Percentiles rank a stretch among this genome's conserved stretches.
phyloP scores from a whole-genome alignment of 1,140 invertebrate species.

The Asbolus verrucosus region DNA sequence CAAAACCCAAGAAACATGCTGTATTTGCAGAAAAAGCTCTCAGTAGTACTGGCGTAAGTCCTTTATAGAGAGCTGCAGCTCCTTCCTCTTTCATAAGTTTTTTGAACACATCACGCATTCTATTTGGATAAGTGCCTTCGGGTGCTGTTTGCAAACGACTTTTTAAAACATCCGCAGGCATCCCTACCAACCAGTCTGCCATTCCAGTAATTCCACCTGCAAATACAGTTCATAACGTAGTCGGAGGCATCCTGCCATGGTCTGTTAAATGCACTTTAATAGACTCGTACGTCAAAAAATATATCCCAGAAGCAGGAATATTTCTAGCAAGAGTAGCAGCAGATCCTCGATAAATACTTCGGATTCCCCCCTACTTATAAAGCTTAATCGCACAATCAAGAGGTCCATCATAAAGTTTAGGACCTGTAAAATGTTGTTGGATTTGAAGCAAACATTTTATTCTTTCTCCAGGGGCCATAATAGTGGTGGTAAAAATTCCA shows the following conservation, averaged over 20 bases:
- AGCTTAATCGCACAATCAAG: slow-evolving; percentile 92
- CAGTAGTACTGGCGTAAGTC: slow-evolving; percentile 85
- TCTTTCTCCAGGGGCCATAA: slow-evolving; percentile 98
- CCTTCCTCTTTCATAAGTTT: slow-evolving; percentile 85
- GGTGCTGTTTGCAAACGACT: slow-evolving; percentile 94
- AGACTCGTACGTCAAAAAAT: slow-evolving; percentile 96
- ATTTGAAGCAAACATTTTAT: slow-evolving; percentile 98
- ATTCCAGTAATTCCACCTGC: slow-evolving; percentile 96
- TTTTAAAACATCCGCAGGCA: slow-evolving; percentile 97
- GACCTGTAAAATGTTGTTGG: slow-evolving; percentile 77
- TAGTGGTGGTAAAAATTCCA: slow-evolving; percentile 92
- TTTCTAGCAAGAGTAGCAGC: slow-evolving; percentile 92
- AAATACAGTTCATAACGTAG: slow-evolving; percentile 74
- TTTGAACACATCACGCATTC: slow-evolving; percentile 83
- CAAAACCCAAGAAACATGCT: slow-evolving; percentile 87
- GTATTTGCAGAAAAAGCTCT: slow-evolving; percentile 93
- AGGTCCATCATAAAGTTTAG: slow-evolving; percentile 91
- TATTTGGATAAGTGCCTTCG: slow-evolving; percentile 84
- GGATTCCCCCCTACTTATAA: slow-evolving; percentile 92
- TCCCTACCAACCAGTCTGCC: slow-evolving; percentile 93
- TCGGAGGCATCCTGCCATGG: slow-evolving; percentile 62
- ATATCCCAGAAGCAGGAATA: slow-evolving; percentile 94
- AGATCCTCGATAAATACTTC: slow-evolving; percentile 95
- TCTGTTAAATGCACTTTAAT: slow-evolving; percentile 79
- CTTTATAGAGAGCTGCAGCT: slow-evolving; percentile 81